Evolutionary conservation across 2,797 vertebrate species (phyloP).

Genomic region (Cercopithecus neglectus): DNA sequence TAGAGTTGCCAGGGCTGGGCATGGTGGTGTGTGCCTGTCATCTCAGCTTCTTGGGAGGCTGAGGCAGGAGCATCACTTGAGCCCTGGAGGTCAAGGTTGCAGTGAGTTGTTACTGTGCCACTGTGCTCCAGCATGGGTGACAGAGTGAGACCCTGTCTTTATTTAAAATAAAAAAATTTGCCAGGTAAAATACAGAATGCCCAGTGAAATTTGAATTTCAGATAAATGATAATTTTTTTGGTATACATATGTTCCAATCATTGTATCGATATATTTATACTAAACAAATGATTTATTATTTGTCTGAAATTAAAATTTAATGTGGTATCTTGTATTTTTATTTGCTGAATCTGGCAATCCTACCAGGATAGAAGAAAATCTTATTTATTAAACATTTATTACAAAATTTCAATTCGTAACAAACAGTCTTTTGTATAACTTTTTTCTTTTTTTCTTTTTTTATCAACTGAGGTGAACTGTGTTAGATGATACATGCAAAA

Average conservation of each 20-base stretch:
- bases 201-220: background rate
- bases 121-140: no score
- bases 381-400: background rate
- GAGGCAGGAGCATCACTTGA: no score
- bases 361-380: background rate
- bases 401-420: background rate
- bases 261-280: background rate
- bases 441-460: background rate
- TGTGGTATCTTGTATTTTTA: background rate
- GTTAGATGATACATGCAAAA: background rate
- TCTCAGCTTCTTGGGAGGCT: no score
- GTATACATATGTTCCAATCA: background rate
- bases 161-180: no score
- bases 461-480: background rate
- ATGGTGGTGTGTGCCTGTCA: no score
- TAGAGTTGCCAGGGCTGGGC: background rate
- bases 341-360: background rate
- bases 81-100: no score
- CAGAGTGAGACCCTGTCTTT: no score
- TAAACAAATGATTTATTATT: background rate
- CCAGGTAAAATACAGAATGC: background rate
- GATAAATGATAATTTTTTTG: background rate
- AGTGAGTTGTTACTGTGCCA: no score
- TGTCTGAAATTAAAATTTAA: slow-evolving; percentile 1
- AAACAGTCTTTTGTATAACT: background rate